Conservation (phyloP, 2,888 invertebrate species). For the Yponomeuta evonymella region DNA sequence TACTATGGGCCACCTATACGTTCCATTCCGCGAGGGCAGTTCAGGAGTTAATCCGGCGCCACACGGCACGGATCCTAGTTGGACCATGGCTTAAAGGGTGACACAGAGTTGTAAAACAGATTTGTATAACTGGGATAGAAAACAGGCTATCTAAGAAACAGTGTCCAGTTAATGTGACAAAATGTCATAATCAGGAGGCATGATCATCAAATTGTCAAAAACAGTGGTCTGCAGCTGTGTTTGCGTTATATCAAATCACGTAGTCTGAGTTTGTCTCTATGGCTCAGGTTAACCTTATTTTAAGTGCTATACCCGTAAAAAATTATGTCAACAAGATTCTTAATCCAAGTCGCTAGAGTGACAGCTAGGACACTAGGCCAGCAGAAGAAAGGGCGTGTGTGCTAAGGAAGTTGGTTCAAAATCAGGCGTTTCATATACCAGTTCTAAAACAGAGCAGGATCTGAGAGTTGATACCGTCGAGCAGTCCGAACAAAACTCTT, state of each 20-base stretch:
- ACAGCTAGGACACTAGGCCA: slow-evolving; percentile 46
- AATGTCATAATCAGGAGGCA: too few species aligned
- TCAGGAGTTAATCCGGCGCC: too few species aligned
- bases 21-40: too few species aligned
- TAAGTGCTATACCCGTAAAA: slow-evolving; percentile 46
- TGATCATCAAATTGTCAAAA: background rate
- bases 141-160: too few species aligned
- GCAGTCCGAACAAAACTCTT: too few species aligned
- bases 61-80: too few species aligned
- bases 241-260: slow-evolving; percentile 20
- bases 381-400: slow-evolving; percentile 40
- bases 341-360: slow-evolving; percentile 60
- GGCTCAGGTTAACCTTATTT: slow-evolving; percentile 40
- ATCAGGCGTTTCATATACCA: background rate
- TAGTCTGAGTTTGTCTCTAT: slow-evolving; percentile 28
- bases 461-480: background rate
- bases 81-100: too few species aligned
- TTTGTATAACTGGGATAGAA: too few species aligned
- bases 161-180: too few species aligned
- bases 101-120: too few species aligned
- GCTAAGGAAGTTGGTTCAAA: slow-evolving; percentile 21
- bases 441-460: background rate
- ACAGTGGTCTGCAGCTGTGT: background rate
- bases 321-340: slow-evolving; percentile 64
- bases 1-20: too few species aligned